phyloP scores from a whole-genome alignment of 2,113 vertebrate genomes.

The Otis tarda region DNA sequence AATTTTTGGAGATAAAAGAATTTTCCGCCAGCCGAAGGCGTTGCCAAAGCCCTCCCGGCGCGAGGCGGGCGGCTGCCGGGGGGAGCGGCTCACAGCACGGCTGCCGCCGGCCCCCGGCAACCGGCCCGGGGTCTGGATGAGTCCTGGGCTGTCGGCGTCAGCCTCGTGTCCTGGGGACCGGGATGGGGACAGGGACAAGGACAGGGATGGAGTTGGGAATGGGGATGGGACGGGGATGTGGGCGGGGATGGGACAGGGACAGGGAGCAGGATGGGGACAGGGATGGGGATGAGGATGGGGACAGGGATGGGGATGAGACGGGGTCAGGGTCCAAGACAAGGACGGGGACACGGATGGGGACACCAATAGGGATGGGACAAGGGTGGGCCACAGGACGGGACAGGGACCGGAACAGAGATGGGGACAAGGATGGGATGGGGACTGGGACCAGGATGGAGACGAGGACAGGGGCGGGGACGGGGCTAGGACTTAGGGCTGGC shows the following conservation, averaged over 20 bases:
- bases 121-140: too few relatives aligned
- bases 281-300: too few relatives aligned
- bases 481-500: not conserved
- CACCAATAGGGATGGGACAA: too few relatives aligned
- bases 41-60: not conserved
- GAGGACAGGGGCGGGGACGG: too few relatives aligned
- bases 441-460: not conserved
- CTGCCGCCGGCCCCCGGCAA: not conserved
- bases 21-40: not conserved
- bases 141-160: rapidly evolving
- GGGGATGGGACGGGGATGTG: too few relatives aligned
- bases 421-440: too few relatives aligned
- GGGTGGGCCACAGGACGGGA: not conserved
- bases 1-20: not conserved
- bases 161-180: not conserved
- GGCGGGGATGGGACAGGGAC: not conserved
- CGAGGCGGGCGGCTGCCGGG: not conserved
- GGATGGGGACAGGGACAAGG: not conserved
- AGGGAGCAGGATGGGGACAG: too few relatives aligned
- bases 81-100: not conserved
- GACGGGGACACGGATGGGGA: not conserved
- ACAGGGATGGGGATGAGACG: not conserved
- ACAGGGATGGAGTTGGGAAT: too few relatives aligned
- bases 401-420: not conserved
- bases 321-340: not conserved